Evolutionary conservation across 2,113 vertebrate genomes (phyloP).

Genomic region (Rhynchopsitta pachyrhyncha): DNA sequence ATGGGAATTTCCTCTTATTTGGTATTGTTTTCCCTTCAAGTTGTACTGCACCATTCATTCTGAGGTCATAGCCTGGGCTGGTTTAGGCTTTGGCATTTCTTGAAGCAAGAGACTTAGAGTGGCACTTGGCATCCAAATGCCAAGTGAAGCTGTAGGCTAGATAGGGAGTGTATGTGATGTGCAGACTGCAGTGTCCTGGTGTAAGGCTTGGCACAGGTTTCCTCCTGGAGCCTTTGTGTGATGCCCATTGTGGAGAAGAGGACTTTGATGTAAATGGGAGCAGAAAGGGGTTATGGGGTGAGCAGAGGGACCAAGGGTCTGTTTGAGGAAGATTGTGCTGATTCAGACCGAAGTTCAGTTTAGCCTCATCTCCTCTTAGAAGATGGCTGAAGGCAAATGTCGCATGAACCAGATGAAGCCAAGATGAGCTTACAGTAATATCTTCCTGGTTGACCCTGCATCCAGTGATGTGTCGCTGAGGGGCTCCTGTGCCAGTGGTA

Average conservation of each 20-base stretch:
- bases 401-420: rapidly evolving
- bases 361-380: not conserved
- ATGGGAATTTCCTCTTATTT: not conserved
- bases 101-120: not conserved
- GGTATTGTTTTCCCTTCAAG: not conserved
- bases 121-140: not conserved
- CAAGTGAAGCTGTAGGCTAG: not conserved
- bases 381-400: not conserved
- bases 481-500: not conserved
- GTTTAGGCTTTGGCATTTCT: not conserved
- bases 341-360: not conserved
- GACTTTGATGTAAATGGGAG: not conserved
- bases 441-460: not conserved
- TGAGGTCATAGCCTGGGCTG: no score
- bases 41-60: not conserved
- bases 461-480: not conserved
- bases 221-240: not conserved
- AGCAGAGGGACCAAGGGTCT: no score
- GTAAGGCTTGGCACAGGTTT: not conserved
- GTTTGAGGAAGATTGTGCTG: not conserved
- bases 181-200: not conserved
- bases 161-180: not conserved
- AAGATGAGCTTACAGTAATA: not conserved
- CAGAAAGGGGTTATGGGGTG: not conserved
- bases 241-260: not conserved